Percentiles rank a stretch among this genome's conserved stretches.
Evolutionary conservation across 1,140 invertebrate species (phyloP).

Genomic region (Melipona quadrifasciata): DNA sequence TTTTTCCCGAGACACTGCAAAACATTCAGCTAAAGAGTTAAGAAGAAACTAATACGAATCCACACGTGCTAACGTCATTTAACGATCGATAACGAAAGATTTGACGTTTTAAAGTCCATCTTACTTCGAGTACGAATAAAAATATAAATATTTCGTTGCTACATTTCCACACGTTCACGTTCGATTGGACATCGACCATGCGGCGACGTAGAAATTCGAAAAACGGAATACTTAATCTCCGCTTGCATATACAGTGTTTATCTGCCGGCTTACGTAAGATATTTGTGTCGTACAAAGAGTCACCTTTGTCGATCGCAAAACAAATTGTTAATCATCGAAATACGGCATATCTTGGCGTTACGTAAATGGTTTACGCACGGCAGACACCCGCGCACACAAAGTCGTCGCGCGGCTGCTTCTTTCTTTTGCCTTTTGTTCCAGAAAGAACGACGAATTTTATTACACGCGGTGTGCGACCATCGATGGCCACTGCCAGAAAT

Average conservation of each 20-base stretch:
- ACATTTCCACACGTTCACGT: not conserved
- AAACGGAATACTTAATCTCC: slow-evolving; percentile 73
- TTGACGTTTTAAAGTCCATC: too few species aligned
- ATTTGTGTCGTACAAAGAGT: slow-evolving; percentile 80
- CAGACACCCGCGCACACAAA: slow-evolving; percentile 51
- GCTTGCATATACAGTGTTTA: slow-evolving; percentile 75
- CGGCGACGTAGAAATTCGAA: slow-evolving; percentile 61
- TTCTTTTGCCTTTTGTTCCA: slow-evolving; percentile 33
- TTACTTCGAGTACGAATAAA: not conserved
- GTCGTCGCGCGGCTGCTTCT: slow-evolving; percentile 42
- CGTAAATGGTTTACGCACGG: slow-evolving; percentile 75
- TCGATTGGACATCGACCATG: not conserved
- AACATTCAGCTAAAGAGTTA: too few species aligned
- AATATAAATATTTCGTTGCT: not conserved
- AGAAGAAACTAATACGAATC: too few species aligned
- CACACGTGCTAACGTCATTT: too few species aligned
- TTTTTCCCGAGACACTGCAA: too few species aligned
- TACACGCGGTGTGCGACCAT: not conserved
- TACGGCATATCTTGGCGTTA: slow-evolving; percentile 76
- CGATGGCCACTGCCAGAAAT: slow-evolving; percentile 7
- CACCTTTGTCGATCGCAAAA: slow-evolving; percentile 81
- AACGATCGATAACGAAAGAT: too few species aligned
- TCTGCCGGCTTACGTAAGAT: slow-evolving; percentile 79
- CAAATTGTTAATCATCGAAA: slow-evolving; percentile 82
- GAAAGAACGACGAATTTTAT: slow-evolving; percentile 42